Conservation (phyloP, 1,140 invertebrate genomes). For the Pinna nobilis region DNA sequence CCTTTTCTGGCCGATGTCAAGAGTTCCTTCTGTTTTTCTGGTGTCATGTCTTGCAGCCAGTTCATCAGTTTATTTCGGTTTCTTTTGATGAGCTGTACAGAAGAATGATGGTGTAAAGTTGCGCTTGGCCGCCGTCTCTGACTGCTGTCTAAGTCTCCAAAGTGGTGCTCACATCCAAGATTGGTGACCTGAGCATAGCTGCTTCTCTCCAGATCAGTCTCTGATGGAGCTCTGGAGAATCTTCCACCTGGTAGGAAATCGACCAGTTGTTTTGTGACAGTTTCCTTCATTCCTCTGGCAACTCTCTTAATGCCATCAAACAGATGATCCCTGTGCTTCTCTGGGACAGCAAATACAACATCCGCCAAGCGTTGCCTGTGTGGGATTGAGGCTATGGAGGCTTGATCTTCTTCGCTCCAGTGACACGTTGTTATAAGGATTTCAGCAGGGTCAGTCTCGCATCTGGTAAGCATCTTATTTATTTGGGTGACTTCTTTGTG, state of each 20-base stretch:
- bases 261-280: conserved; percentile 7
- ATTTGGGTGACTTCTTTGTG: conserved; percentile 16
- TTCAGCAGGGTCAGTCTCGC: not conserved
- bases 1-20: conserved; percentile 14
- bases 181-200: conserved; percentile 26
- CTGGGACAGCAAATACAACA: not conserved
- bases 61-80: conserved; percentile 17
- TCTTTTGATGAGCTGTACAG: conserved; percentile 24
- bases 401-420: conserved; percentile 5
- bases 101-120: conserved; percentile 33
- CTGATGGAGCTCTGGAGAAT: not conserved
- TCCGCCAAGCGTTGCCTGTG: not conserved
- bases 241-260: conserved; percentile 24
- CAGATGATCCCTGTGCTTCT: not conserved
- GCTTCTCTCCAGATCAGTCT: not conserved
- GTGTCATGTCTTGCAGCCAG: conserved; percentile 14
- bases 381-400: not conserved
- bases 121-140: conserved; percentile 17
- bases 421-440: not conserved
- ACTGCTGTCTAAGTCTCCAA: conserved; percentile 33
- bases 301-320: not conserved
- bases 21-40: not conserved
- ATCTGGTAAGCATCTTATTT: not conserved
- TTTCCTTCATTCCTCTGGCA: conserved; percentile 11
- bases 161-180: conserved; percentile 32